A percentile compares a stretch with the other conserved stretches of the same genome.
Evolutionary conservation across 2,797 vertebrate genomes (phyloP).

Genomic region (Sebastes ruberrimus): DNA sequence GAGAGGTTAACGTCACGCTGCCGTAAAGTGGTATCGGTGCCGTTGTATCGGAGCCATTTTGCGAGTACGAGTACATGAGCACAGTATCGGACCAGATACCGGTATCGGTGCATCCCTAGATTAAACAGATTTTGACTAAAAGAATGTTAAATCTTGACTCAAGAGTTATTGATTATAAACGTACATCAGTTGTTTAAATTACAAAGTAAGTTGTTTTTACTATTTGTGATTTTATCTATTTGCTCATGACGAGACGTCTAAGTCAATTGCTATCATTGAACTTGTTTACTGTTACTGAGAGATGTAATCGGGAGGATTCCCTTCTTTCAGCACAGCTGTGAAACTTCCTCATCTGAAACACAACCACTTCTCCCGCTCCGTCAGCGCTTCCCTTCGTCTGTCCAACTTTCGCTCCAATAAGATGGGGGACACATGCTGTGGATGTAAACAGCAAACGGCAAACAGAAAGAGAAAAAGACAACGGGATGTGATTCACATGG

Average conservation of each 20-base stretch:
- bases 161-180: slow-evolving; percentile 4
- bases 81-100: too few species aligned
- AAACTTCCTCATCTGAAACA: slow-evolving; percentile 38
- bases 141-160: neutral
- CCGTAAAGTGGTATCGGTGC: too few species aligned
- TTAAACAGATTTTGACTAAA: neutral
- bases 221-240: slow-evolving; percentile 17
- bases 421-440: slow-evolving; percentile 65
- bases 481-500: slow-evolving; percentile 66
- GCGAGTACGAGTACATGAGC: too few species aligned
- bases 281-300: slow-evolving; percentile 12
- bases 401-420: slow-evolving; percentile 51
- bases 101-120: too few species aligned
- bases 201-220: slow-evolving; percentile 13
- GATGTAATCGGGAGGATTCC: slow-evolving; percentile 7
- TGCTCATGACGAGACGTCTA: slow-evolving; percentile 1
- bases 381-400: slow-evolving; percentile 40
- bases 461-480: slow-evolving; percentile 57
- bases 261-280: slow-evolving; percentile 2
- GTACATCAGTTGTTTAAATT: slow-evolving; percentile 27
- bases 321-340: slow-evolving; percentile 51
- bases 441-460: slow-evolving; percentile 62
- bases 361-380: slow-evolving; percentile 46
- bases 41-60: too few species aligned
- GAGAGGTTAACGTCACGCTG: too few species aligned